A percentile compares a stretch with the other conserved stretches of the same genome.
phyloP scores from a whole-genome alignment of 2,888 invertebrate genomes.

The Phaonia tiefii region DNA sequence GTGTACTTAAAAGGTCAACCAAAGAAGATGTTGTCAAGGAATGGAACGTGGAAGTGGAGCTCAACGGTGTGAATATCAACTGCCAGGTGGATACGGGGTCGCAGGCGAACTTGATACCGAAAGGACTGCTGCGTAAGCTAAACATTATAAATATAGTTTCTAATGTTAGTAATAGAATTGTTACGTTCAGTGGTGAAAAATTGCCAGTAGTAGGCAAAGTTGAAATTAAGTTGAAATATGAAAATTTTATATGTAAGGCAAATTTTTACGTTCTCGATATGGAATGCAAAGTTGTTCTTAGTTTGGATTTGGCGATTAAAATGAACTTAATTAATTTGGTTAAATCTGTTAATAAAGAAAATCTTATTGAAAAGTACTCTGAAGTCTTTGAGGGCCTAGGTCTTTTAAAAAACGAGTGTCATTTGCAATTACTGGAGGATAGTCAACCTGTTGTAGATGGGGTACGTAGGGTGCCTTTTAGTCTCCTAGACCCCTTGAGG shows the following conservation, averaged over 20 bases:
- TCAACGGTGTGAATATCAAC: neutral
- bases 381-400: conserved; percentile 55
- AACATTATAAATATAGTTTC: no score
- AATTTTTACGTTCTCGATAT: neutral
- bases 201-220: no score
- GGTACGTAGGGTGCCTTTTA: no score
- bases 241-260: neutral
- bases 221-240: neutral
- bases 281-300: no score
- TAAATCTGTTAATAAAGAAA: conserved; percentile 31
- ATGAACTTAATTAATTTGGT: conserved; percentile 34
- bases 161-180: no score
- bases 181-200: no score
- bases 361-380: conserved; percentile 51
- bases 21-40: no score
- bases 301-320: conserved; percentile 27
- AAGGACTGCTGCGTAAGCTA: neutral
- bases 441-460: no score
- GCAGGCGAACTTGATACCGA: conserved; percentile 14
- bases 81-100: conserved; percentile 36
- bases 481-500: no score
- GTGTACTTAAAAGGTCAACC: no score
- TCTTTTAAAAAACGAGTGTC: conserved; percentile 37
- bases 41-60: no score
- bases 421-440: conserved; percentile 38